These are phyloP conservation scores for Leucoptera coffeella DNA, from an alignment of 2,888 invertebrate genomes.

Conservation along the genomic window DNA sequence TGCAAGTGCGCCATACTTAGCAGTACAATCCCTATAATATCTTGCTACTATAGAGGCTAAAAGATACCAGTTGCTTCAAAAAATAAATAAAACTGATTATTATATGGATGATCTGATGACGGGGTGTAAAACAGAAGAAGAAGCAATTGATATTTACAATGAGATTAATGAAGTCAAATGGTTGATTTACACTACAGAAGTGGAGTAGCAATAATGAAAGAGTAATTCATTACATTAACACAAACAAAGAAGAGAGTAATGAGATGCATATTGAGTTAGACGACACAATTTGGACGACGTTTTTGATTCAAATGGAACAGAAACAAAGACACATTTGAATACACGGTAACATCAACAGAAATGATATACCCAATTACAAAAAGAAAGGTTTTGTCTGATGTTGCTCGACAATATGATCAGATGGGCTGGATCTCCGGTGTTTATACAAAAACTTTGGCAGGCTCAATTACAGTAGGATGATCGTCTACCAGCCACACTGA, in stretches of 20 bases:
- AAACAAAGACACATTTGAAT: not conserved
- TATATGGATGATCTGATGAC: slow-evolving; percentile 2
- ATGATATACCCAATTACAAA: too few relatives aligned
- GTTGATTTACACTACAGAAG: slow-evolving; percentile 4
- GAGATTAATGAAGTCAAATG: not conserved
- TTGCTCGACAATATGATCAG: slow-evolving; percentile 7
- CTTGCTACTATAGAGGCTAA: slow-evolving; percentile 1
- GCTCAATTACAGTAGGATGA: slow-evolving; percentile 8
- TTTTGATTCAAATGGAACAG: slow-evolving; percentile 1
- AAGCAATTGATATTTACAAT: slow-evolving; percentile 1
- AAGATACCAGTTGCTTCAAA: not conserved
- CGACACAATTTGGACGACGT: not conserved
- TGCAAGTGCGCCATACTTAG: slow-evolving; percentile 6
- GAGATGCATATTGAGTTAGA: not conserved
- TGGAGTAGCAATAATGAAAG: slow-evolving; percentile 6
- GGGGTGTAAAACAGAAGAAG: not conserved
- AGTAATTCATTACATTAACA: not conserved
- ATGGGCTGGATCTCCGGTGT: slow-evolving; percentile 6
- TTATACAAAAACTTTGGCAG: slow-evolving; percentile 9
- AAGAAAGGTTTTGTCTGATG: slow-evolving; percentile 6
- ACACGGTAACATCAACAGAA: too few relatives aligned
- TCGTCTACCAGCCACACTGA: slow-evolving; percentile 1
- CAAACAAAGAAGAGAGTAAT: not conserved
- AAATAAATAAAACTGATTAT: slow-evolving; percentile 1
- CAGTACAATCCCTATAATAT: slow-evolving; percentile 5